These are phyloP conservation scores for Hemistola chrysoprasaria DNA, from an alignment of 2,888 invertebrate species.

Conservation along the genomic window DNA sequence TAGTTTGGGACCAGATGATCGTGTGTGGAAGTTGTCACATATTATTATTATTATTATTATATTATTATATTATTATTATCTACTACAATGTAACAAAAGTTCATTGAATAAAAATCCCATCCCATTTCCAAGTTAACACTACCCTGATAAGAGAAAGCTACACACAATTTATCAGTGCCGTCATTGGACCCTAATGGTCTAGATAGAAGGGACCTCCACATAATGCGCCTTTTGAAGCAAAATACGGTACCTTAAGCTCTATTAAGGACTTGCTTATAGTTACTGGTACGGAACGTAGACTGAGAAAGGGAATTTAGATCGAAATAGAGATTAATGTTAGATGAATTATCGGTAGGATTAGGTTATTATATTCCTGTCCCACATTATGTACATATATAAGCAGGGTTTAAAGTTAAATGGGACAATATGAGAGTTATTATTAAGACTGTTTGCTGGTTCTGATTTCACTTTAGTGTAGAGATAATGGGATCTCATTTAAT, in stretches of 20 bases:
- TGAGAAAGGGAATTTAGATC: conserved; percentile 3
- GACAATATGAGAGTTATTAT: too few species aligned
- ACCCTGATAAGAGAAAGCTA: conserved; percentile 4
- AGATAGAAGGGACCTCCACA: conserved; percentile 12
- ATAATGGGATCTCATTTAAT: too few species aligned
- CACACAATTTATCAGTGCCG: conserved; percentile 18
- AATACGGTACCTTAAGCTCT: conserved; percentile 10
- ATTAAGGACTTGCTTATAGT: conserved; percentile 18
- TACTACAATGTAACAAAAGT: too few species aligned
- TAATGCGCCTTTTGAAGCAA: conserved; percentile 16
- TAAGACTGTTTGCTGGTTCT: too few species aligned
- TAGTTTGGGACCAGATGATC: too few species aligned
- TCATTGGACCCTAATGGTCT: conserved; percentile 12
- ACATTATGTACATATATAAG: too few species aligned
- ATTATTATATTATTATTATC: too few species aligned
- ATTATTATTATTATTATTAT: too few species aligned
- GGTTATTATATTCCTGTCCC: not conserved
- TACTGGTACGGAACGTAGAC: conserved; percentile 3
- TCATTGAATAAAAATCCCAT: not conserved
- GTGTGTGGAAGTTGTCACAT: too few species aligned
- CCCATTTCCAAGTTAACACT: conserved; percentile 9
- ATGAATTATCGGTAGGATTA: not conserved
- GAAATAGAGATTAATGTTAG: not conserved
- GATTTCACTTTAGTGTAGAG: too few species aligned
- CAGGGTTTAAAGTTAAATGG: too few species aligned